Conservation (phyloP, 1,140 invertebrate genomes). For the Brachystomella parvula region DNA sequence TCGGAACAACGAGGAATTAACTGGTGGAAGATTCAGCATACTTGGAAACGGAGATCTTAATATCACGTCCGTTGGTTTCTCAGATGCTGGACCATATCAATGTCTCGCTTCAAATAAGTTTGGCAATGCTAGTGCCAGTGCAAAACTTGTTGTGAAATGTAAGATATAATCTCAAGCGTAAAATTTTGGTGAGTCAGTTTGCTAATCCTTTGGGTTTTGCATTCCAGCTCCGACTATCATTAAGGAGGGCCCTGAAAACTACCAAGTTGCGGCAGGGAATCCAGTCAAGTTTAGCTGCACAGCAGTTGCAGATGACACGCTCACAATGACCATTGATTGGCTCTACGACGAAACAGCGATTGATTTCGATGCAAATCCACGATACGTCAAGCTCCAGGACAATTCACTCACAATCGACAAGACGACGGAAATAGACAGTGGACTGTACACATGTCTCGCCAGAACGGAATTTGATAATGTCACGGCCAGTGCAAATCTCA, state of each 20-base stretch:
- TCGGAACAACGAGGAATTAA: slow-evolving; percentile 63
- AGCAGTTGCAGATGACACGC: slow-evolving; percentile 71
- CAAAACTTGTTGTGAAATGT: slow-evolving; percentile 72
- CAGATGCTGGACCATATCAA: slow-evolving; percentile 78
- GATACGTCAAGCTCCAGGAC: slow-evolving; percentile 73
- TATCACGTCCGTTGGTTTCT: slow-evolving; percentile 71
- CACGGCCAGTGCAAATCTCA: slow-evolving; percentile 73
- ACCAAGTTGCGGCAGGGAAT: slow-evolving; percentile 80
- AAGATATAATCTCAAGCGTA: no score
- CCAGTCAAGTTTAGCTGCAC: slow-evolving; percentile 89
- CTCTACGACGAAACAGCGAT: slow-evolving; percentile 72
- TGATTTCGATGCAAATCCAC: slow-evolving; percentile 75
- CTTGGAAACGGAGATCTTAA: slow-evolving; percentile 70
- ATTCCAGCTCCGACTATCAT: slow-evolving; percentile 48
- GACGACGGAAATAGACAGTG: slow-evolving; percentile 88
- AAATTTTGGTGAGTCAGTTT: no score
- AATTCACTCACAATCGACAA: slow-evolving; percentile 89
- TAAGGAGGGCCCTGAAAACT: slow-evolving; percentile 66
- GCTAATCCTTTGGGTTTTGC: background rate
- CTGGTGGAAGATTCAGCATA: slow-evolving; percentile 56
- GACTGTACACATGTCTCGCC: slow-evolving; percentile 92
- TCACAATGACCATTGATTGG: slow-evolving; percentile 79
- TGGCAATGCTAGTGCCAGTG: slow-evolving; percentile 65
- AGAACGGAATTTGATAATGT: slow-evolving; percentile 78
- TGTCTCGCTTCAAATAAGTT: slow-evolving; percentile 92